A percentile compares a stretch with the other conserved stretches of the same genome.
phyloP scores from a whole-genome alignment of 2,888 invertebrate species.

The Hirtodrosophila alboralis region DNA sequence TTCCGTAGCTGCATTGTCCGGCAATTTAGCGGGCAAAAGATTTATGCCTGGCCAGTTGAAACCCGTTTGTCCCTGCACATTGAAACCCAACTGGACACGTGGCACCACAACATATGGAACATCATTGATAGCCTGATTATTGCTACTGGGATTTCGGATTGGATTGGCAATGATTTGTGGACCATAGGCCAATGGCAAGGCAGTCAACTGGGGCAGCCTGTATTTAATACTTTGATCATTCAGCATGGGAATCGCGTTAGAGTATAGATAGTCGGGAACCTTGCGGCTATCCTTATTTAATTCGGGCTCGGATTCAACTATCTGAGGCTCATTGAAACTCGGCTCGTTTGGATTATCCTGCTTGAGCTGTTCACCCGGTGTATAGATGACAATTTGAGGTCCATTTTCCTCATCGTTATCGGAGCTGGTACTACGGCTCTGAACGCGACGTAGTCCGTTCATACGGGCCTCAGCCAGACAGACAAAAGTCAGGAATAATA shows the following conservation, averaged over 20 bases:
- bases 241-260: conserved; percentile 72
- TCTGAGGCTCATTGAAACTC: conserved; percentile 59
- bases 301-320: conserved; percentile 45
- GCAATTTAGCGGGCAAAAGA: conserved; percentile 22
- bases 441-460: conserved; percentile 17
- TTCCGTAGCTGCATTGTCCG: conserved; percentile 16
- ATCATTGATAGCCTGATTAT: conserved; percentile 37
- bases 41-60: conserved; percentile 54
- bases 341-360: conserved; percentile 35
- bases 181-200: conserved; percentile 62
- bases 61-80: conserved; percentile 71
- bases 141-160: conserved; percentile 26
- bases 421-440: conserved; percentile 49
- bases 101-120: conserved; percentile 57
- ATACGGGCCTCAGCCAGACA: conserved; percentile 6
- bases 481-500: conserved; percentile 34
- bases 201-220: conserved; percentile 67
- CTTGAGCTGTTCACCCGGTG: conserved; percentile 55
- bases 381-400: conserved; percentile 64
- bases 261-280: conserved; percentile 78
- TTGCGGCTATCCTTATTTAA: conserved; percentile 66
- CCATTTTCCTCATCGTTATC: conserved; percentile 23
- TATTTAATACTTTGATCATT: conserved; percentile 72
- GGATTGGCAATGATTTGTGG: conserved; percentile 41
- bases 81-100: conserved; percentile 73